Conservation (phyloP, 1,140 invertebrate genomes). For the Temnothorax longispinosus region DNA sequence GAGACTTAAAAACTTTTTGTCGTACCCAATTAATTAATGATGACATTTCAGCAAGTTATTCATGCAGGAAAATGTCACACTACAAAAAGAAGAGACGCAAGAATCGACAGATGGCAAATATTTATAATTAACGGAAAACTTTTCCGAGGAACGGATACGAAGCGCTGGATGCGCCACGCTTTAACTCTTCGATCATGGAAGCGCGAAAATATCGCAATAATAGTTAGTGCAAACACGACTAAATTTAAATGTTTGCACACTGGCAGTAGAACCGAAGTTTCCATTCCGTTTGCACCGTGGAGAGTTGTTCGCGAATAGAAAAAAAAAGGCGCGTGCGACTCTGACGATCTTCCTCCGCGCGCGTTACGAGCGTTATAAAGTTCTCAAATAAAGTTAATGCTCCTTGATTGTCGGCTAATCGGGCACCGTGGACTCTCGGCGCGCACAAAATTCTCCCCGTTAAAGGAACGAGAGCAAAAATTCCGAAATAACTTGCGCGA, state of each 20-base stretch:
- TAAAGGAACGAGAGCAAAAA: not conserved
- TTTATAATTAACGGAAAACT: constrained; percentile 35
- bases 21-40: constrained; percentile 6
- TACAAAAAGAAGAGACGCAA: not conserved
- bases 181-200: constrained; percentile 15
- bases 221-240: constrained; percentile 54
- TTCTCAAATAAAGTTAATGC: constrained; percentile 51
- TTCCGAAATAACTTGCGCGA: not conserved
- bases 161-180: not conserved
- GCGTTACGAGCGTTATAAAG: constrained; percentile 30
- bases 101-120: constrained; percentile 14
- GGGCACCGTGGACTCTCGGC: constrained; percentile 1
- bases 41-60: not conserved
- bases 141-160: not conserved
- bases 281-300: constrained; percentile 43
- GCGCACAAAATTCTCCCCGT: not conserved
- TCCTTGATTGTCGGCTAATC: constrained; percentile 27
- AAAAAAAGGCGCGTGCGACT: not conserved
- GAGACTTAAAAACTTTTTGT: not conserved
- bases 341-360: not conserved
- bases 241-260: constrained; percentile 54
- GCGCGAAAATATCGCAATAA: constrained; percentile 58
- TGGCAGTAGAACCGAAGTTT: constrained; percentile 46
- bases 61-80: not conserved
- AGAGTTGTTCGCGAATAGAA: constrained; percentile 16